Base-by-base conservation (phyloP, 2,797 vertebrate genomes). In the Platalea minor region DNA sequence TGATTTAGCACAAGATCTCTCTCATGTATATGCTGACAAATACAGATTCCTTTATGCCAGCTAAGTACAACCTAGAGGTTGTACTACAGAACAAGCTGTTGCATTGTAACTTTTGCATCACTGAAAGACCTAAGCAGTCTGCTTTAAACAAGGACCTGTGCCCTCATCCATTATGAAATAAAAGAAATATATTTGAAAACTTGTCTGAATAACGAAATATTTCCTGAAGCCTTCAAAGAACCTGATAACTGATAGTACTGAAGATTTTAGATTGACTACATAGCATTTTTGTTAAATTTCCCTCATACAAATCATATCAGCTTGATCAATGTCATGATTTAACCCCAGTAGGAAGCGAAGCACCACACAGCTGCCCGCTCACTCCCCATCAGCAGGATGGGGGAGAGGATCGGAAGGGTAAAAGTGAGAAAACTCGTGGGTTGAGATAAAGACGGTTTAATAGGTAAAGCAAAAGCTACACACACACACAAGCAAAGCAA, bases 291-390 rank as follows among this genome's bases (percentile, higher is more conserved):
- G 13, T 21, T 33, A 78, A 43, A 39, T 87, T 35, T 61, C 1
- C 11, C 12, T 54, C 64, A 6, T 57, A 61, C 5, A 19, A 87
- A 26, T 65, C 9, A 9, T n/a, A 31, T 10, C 18, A 61, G 1
- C 33, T 69, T 79, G 29, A 77, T 87, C 13, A 18, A 17, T 28
- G 17, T 39, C 4, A 2, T 39, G 16, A 10, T 61, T 80, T 61
- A 77, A 69, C 2, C 7, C 1, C 56, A 28, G 4, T 8, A 35
- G 26, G 5, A 8, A 74, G 20, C 0, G 1, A 79, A 85, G 20
- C 7, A 12, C 35, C 25, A 23, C 29, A 4, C 6, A 54, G 23
- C 7, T 1, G 0, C 20, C 51, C 0, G 0, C 17, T 82, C 26
- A 48, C 24, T 51, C 13, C 10, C 7, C 13, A 11, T 3, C 0